These are phyloP conservation scores for Hartigia nigra DNA, from an alignment of 2,888 invertebrate genomes.

Conservation along the genomic window DNA sequence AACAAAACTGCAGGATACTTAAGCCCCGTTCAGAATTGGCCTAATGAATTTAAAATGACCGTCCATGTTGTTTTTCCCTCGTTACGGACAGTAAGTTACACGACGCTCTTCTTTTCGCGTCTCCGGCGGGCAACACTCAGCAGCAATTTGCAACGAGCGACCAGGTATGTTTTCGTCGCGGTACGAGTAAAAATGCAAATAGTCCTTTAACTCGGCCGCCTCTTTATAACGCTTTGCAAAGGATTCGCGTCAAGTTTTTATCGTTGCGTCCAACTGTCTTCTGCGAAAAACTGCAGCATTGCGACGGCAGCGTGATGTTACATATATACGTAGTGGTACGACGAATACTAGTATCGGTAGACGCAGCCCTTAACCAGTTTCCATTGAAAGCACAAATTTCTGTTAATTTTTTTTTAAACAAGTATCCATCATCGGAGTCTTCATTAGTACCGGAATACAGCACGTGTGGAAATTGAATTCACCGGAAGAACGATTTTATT, in stretches of 20 bases:
- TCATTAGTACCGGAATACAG: not conserved
- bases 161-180: not conserved
- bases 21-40: conserved; percentile 40
- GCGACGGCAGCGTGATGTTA: not conserved
- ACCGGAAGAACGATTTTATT: not conserved
- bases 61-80: conserved; percentile 34
- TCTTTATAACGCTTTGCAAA: not conserved
- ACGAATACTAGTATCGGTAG: not conserved
- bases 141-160: conserved; percentile 7
- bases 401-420: not conserved
- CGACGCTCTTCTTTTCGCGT: not conserved
- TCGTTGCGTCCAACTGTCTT: not conserved
- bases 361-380: not conserved
- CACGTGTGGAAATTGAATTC: not conserved
- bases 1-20: conserved; percentile 10
- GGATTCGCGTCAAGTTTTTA: not conserved
- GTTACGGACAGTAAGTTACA: not conserved
- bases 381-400: not conserved
- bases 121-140: conserved; percentile 5
- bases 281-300: not conserved
- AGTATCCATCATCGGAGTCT: not conserved
- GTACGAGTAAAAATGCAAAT: conserved; percentile 47
- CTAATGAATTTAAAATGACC: conserved; percentile 60
- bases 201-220: conserved; percentile 19
- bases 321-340: not conserved